Evolutionary conservation across 2,888 invertebrate species (phyloP), one percentile per base, ranked within the genome.

Genomic region (Catocala sponsa): DNA sequence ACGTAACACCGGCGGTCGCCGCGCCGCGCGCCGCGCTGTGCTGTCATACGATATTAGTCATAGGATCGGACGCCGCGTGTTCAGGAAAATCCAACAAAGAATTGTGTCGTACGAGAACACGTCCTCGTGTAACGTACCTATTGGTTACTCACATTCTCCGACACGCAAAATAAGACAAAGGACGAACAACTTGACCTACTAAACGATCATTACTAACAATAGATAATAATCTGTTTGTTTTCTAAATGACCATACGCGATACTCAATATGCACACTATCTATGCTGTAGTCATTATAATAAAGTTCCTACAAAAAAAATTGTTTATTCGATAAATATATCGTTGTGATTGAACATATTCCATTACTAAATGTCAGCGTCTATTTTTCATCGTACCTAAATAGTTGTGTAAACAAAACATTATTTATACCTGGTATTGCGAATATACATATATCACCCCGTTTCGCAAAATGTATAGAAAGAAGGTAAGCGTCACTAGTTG

Each of bases 21-120:
- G 6, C 35, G 35, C 35, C 35, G 35, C 35, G 5, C 35, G 74
- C 82, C 81, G 77, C 35, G 74, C 82, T 81, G 77, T 81, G 77
- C 70, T 83, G 89, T 90, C 90, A 91, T 82, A 71, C 78, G 83
- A 88, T 88, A 90, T 92, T 91, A 90, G 85, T 90, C 89, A 90
- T 86, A 72, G 78, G 73, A 46, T 13, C 10, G 47, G 9, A 25
- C 43, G 35, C 44, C 62, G 58, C 72, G 63, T 63, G 65, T 74
- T 73, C 57, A 84, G 85, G 84, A 86, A 89, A 90, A 88, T 76
- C 78, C 74, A 84, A 88, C 85, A 85, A 83, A 86, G 82, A 84
- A 85, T 79, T 43, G 79, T 80, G 55, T 56, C 12, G n/a, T 42
- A 53, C 67, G 69, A 74, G 68, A 68, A 65, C 63, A 72, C 67